These are phyloP conservation scores for Heliconius hewitsoni DNA, from an alignment of 1,140 invertebrate species.

Conservation along the genomic window DNA sequence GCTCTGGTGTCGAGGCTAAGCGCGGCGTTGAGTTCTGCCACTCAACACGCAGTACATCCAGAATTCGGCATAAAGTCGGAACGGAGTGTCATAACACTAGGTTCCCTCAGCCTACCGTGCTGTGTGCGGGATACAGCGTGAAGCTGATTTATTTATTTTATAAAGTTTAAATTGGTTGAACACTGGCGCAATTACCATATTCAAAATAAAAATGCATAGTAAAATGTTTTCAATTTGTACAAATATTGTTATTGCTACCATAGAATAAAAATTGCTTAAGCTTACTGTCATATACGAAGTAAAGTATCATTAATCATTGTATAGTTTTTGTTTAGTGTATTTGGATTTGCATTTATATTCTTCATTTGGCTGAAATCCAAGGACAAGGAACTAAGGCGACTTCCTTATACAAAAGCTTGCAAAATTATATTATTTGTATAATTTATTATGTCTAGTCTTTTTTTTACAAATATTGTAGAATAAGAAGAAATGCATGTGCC, in stretches of 20 bases:
- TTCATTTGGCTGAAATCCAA: slow-evolving; percentile 32
- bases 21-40: too few species aligned
- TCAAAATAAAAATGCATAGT: too few species aligned
- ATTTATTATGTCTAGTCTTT: slow-evolving; percentile 1
- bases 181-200: too few species aligned
- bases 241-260: neutral
- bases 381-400: slow-evolving; percentile 9
- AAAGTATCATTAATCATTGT: slow-evolving; percentile 19
- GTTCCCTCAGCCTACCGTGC: too few species aligned
- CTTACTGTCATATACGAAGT: neutral
- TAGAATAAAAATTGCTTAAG: neutral
- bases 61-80: too few species aligned
- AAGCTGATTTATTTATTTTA: too few species aligned
- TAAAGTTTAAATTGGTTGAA: too few species aligned
- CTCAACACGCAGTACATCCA: too few species aligned
- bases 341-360: slow-evolving; percentile 34
- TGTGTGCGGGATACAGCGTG: too few species aligned
- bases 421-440: neutral
- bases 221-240: neutral
- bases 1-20: too few species aligned
- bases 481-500: too few species aligned
- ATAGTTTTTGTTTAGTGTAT: slow-evolving; percentile 27
- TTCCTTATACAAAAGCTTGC: slow-evolving; percentile 13
- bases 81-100: too few species aligned
- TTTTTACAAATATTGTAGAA: neutral